These are phyloP conservation scores for Pocillopora verrucosa DNA, from an alignment of 64 coral and sea anemone genomes.

Conservation along the genomic window DNA sequence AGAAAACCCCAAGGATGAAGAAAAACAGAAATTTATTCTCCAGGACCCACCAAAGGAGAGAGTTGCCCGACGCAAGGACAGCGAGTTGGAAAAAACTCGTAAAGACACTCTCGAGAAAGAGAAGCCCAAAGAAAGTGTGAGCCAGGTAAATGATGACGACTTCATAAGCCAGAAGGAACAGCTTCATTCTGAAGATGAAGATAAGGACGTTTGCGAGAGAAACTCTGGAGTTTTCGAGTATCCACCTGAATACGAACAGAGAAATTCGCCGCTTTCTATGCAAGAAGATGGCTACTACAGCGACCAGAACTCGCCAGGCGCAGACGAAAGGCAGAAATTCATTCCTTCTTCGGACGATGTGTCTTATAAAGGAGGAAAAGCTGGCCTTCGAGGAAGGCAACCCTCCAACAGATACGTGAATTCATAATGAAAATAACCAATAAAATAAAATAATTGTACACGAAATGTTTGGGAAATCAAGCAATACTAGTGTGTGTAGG, in stretches of 20 bases:
- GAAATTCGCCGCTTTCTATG: conserved; percentile 28
- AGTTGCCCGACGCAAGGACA: conserved; percentile 18
- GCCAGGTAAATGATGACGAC: conserved; percentile 43
- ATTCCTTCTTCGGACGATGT: conserved; percentile 35
- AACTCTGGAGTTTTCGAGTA: conserved; percentile 74
- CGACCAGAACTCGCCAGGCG: background rate
- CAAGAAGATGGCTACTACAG: conserved; percentile 56
- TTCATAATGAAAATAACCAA: background rate
- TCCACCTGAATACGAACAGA: conserved; percentile 48
- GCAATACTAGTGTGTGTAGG: background rate
- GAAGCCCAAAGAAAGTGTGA: conserved; percentile 46
- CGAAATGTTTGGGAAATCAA: background rate
- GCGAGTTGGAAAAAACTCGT: conserved; percentile 70
- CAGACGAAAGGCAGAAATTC: no score
- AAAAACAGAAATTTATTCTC: conserved; percentile 54
- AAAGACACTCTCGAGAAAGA: conserved; percentile 71
- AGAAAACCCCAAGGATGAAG: conserved; percentile 5
- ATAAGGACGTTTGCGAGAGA: conserved; percentile 80
- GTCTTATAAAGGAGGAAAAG: conserved; percentile 28
- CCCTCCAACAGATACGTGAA: conserved; percentile 71
- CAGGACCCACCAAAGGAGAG: conserved; percentile 55
- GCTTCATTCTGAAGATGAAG: conserved; percentile 64
- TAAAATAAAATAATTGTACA: background rate
- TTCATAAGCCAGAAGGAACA: conserved; percentile 80
- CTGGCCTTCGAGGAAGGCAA: conserved; percentile 44